phyloP scores from a whole-genome alignment of 2,888 invertebrate species.

The Harpagoxenus sublaevis region DNA sequence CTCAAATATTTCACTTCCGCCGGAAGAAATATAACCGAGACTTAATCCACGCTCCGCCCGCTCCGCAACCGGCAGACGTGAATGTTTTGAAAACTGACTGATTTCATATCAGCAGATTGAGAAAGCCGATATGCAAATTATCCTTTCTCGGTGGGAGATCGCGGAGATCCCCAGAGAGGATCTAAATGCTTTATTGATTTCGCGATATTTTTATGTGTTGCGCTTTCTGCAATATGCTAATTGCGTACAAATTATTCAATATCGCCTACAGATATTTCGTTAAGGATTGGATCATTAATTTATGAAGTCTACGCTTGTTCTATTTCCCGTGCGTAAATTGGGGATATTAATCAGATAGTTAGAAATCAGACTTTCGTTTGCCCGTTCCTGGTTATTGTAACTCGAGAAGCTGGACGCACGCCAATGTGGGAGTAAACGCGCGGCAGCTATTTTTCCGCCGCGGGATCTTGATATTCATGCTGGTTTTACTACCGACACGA shows the following conservation, averaged over 20 bases:
- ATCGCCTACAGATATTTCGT: not conserved
- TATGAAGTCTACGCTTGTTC: not conserved
- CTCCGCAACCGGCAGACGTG: conserved; percentile 52
- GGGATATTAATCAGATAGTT: not conserved
- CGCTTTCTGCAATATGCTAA: not conserved
- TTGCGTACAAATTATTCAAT: not conserved
- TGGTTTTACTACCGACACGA: conserved; percentile 65
- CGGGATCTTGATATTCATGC: conserved; percentile 66
- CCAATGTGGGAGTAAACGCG: conserved; percentile 46
- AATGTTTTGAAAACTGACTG: conserved; percentile 52
- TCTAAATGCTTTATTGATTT: conserved; percentile 19
- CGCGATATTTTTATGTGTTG: conserved; percentile 8
- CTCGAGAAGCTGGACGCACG: conserved; percentile 53
- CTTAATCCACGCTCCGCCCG: conserved; percentile 69
- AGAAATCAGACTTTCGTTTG: conserved; percentile 59
- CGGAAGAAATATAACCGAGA: conserved; percentile 64
- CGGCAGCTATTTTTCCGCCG: conserved; percentile 51
- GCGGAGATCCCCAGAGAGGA: conserved; percentile 8
- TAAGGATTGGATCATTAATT: not conserved
- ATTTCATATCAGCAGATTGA: conserved; percentile 49
- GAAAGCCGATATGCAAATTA: conserved; percentile 50
- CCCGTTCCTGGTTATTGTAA: conserved; percentile 26
- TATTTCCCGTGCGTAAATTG: not conserved
- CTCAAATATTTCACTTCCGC: conserved; percentile 72
- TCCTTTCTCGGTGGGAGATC: not conserved